A percentile compares a stretch with the other conserved stretches of the same genome.
phyloP scores from a whole-genome alignment of 2,113 vertebrate species.

The Tupaia tana region DNA sequence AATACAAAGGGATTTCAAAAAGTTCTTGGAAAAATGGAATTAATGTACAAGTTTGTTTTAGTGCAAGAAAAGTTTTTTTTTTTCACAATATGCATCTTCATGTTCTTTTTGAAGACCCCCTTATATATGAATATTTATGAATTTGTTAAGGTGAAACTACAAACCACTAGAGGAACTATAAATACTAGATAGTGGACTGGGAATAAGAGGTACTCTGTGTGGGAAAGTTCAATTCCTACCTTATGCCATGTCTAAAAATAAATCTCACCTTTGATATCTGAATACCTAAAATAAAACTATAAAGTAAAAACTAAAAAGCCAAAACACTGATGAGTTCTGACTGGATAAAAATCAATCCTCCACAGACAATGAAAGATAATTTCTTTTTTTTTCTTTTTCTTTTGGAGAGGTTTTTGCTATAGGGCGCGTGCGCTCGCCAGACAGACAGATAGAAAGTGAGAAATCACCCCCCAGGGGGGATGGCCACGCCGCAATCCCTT shows the following conservation, averaged over 20 bases:
- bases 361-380: neutral
- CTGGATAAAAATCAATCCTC: slow-evolving; percentile 47
- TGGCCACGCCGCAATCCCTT: no score
- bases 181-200: neutral
- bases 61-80: no score
- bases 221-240: slow-evolving; percentile 8
- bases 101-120: no score
- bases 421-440: no score
- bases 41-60: no score
- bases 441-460: no score
- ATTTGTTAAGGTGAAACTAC: neutral
- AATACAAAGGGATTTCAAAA: neutral
- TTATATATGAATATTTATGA: neutral
- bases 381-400: no score
- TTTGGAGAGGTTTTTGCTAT: no score
- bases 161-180: neutral
- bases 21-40: no score
- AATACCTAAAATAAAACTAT: slow-evolving; percentile 31
- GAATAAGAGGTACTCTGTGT: neutral
- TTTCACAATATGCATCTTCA: no score
- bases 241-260: slow-evolving; percentile 25
- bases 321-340: slow-evolving; percentile 56
- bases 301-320: neutral
- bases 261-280: slow-evolving; percentile 24
- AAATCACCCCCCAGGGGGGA: no score